Conservation (phyloP, 2,113 vertebrate genomes). For the Caretta caretta region DNA sequence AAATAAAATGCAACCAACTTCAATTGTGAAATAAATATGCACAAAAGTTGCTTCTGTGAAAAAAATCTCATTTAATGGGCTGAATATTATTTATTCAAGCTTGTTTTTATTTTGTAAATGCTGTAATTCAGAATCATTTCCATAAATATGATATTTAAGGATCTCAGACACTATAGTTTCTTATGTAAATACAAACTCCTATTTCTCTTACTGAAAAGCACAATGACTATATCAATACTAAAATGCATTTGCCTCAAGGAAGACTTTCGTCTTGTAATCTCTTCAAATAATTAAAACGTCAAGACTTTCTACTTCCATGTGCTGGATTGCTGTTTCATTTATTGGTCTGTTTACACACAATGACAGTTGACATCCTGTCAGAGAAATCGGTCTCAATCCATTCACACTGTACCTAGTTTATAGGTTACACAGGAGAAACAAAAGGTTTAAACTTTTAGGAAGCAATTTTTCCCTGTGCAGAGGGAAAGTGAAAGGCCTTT, state of each 20-base stretch:
- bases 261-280: constrained; percentile 69
- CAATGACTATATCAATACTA: constrained; percentile 74
- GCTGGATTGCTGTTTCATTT: constrained; percentile 70
- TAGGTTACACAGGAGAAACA: background rate
- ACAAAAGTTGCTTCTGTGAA: constrained; percentile 82
- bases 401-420: constrained; percentile 2
- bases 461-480: background rate
- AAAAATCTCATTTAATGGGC: constrained; percentile 83
- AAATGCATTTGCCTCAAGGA: constrained; percentile 59
- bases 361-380: constrained; percentile 62
- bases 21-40: constrained; percentile 77
- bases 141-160: constrained; percentile 88
- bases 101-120: constrained; percentile 96
- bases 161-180: constrained; percentile 87
- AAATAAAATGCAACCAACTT: constrained; percentile 44
- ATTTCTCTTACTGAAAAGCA: constrained; percentile 80
- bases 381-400: constrained; percentile 5
- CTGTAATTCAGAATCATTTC: constrained; percentile 85
- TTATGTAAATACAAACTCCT: constrained; percentile 83
- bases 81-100: constrained; percentile 89
- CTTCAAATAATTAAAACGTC: constrained; percentile 61
- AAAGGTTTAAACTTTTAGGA: background rate
- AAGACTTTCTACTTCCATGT: constrained; percentile 68
- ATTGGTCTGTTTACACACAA: constrained; percentile 6
- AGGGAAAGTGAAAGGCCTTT: background rate